Conservation (phyloP, 2,888 invertebrate genomes). For the Acleris emargana region DNA sequence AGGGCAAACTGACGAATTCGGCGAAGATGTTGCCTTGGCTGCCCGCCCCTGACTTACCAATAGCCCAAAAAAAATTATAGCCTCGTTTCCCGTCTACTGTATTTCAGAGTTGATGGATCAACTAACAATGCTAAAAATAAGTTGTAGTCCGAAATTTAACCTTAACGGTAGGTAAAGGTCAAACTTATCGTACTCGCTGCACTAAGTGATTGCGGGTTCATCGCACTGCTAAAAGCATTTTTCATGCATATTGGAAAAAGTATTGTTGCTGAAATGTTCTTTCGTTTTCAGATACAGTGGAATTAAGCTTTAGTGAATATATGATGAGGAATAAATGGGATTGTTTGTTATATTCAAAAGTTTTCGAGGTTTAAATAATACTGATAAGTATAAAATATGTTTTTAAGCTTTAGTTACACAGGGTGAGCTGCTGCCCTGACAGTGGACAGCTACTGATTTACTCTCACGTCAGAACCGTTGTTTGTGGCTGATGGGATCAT, state of each 20-base stretch:
- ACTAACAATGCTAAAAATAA: background rate
- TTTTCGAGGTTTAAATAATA: background rate
- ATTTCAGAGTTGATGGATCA: background rate
- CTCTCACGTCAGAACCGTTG: too few relatives aligned
- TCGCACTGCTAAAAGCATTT: conserved; percentile 22
- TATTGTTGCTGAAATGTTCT: conserved; percentile 24
- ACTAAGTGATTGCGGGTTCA: conserved; percentile 24
- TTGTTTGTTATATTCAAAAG: conserved; percentile 7
- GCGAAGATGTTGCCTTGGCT: too few relatives aligned
- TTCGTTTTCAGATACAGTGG: conserved; percentile 20
- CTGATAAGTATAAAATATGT: too few relatives aligned
- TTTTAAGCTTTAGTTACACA: too few relatives aligned
- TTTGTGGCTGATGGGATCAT: too few relatives aligned
- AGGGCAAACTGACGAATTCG: too few relatives aligned
- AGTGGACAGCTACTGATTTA: too few relatives aligned
- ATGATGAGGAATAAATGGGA: conserved; percentile 20
- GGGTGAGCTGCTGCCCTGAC: too few relatives aligned
- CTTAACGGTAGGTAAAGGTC: conserved; percentile 20
- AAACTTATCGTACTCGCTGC: conserved; percentile 8
- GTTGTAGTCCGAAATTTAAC: conserved; percentile 5
- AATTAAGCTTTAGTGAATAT: conserved; percentile 15
- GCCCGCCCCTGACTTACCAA: too few relatives aligned
- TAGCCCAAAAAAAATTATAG: background rate
- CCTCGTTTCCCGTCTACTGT: too few relatives aligned
- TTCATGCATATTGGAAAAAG: conserved; percentile 33